Evolutionary conservation across 1,140 invertebrate species (phyloP).

Genomic region (Sinonovacula constricta): DNA sequence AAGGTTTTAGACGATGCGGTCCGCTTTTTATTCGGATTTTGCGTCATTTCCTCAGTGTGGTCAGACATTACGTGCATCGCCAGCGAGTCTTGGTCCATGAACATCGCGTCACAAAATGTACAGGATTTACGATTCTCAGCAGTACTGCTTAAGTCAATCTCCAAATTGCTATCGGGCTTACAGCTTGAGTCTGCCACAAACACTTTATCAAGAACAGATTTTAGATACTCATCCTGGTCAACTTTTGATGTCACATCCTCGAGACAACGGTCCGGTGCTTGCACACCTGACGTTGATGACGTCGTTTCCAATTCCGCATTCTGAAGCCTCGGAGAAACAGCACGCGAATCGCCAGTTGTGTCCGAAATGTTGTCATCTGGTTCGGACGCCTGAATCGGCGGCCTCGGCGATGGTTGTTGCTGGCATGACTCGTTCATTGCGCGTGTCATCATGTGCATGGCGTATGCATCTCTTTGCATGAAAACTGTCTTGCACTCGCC

Average conservation of each 20-base stretch:
- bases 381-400: neutral
- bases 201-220: constrained; percentile 47
- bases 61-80: constrained; percentile 57
- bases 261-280: constrained; percentile 15
- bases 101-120: constrained; percentile 30
- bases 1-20: neutral
- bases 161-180: neutral
- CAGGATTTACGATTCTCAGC: constrained; percentile 27
- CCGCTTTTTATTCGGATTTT: neutral
- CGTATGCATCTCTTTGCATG: constrained; percentile 62
- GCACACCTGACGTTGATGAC: neutral
- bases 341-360: neutral
- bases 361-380: neutral
- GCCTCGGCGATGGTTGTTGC: neutral
- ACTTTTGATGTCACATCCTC: constrained; percentile 44
- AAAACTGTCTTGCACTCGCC: constrained; percentile 63
- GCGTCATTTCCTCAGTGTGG: constrained; percentile 40
- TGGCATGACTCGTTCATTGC: constrained; percentile 62
- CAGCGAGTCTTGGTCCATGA: constrained; percentile 49
- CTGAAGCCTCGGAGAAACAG: neutral
- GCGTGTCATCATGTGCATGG: constrained; percentile 71
- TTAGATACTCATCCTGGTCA: constrained; percentile 46
- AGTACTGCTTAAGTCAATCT: neutral
- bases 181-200: neutral
- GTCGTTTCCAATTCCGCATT: neutral